A percentile compares a stretch with the other conserved stretches of the same genome.
These are phyloP conservation scores for Steinernema feltiae DNA, from an alignment of 1,140 invertebrate genomes.

Conservation along the genomic window DNA sequence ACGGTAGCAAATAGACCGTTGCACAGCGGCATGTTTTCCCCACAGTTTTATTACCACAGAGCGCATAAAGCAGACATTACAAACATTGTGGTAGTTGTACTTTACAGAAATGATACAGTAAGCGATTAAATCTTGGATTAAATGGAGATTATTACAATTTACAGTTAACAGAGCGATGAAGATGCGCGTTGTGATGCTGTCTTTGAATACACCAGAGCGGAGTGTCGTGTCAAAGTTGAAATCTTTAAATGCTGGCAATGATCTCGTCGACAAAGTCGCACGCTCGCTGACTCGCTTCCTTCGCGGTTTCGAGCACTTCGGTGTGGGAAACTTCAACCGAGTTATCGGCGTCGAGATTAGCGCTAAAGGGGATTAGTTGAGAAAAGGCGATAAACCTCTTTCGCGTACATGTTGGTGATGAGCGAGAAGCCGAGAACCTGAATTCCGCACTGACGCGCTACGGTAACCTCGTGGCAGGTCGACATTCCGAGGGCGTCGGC, in stretches of 20 bases:
- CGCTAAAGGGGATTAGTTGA: conserved; percentile 39
- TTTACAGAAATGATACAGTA: too few relatives aligned
- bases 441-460: conserved; percentile 62
- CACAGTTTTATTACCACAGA: too few relatives aligned
- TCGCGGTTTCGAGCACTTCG: conserved; percentile 47
- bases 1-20: too few relatives aligned
- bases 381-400: neutral
- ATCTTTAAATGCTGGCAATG: conserved; percentile 13
- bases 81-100: too few relatives aligned
- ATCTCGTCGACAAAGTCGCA: conserved; percentile 42
- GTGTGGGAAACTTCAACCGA: conserved; percentile 52
- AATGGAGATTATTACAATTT: too few relatives aligned
- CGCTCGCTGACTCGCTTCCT: conserved; percentile 40
- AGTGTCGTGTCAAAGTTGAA: too few relatives aligned
- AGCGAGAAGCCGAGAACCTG: conserved; percentile 61
- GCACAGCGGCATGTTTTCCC: too few relatives aligned
- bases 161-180: too few relatives aligned
- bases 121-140: too few relatives aligned
- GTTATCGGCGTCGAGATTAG: conserved; percentile 46
- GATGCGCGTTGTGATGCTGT: too few relatives aligned
- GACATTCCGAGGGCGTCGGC: conserved; percentile 60
- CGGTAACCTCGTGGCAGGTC: conserved; percentile 63
- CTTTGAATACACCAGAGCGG: too few relatives aligned
- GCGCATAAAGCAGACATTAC: too few relatives aligned
- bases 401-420: conserved; percentile 60